Evolutionary conservation across 2,113 vertebrate species (phyloP), one percentile per base, ranked within the genome.

Genomic region (Grus americana): DNA sequence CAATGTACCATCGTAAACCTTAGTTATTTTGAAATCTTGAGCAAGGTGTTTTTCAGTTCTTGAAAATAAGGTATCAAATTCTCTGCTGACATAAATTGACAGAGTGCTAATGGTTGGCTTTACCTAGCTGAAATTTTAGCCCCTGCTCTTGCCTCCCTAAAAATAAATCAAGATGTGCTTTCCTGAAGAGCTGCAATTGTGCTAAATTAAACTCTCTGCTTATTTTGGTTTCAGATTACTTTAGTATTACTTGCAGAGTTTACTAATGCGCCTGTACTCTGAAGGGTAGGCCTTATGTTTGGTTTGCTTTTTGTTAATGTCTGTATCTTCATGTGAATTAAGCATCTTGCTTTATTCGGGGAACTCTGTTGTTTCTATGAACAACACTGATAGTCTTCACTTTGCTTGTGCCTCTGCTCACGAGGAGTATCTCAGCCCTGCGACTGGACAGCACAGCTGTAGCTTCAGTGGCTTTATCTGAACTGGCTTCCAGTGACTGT

Each of bases 131-230:
- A 75, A 84, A 81, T 66, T 75, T 76, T 81, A 82, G 44, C 86
- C 80, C 57, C 66, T 50, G 61, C 29, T 76, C 15, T 86, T 62
- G 29, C 79, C 36, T 90, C 71, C 65, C 84, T 79, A 65, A 91
- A 91, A 95, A 95, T 97, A 96, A 88, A 74, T 15, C 46, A n/a
- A 50, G 73, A 63, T n/a, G 73, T 68, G 57, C 88, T 91, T 95
- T 85, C 88, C 62, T 83, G 3, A 57, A 89, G 88, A 91, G 83
- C 88, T 75, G 80, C 18, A 61, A 18, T 85, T 72, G 78, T 91
- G 76, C 89, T 95, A 82, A 96, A 91, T 85, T 82, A 82, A 96
- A 50, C 57, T 10, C 29, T 1, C 42, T 75, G 92, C 89, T 94
- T 85, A 8, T 90, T 92, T 94, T 70, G 94, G 29, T 18, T 66